Base-by-base conservation (phyloP, 1,140 invertebrate genomes). In the Drosophila tsacasi region DNA sequence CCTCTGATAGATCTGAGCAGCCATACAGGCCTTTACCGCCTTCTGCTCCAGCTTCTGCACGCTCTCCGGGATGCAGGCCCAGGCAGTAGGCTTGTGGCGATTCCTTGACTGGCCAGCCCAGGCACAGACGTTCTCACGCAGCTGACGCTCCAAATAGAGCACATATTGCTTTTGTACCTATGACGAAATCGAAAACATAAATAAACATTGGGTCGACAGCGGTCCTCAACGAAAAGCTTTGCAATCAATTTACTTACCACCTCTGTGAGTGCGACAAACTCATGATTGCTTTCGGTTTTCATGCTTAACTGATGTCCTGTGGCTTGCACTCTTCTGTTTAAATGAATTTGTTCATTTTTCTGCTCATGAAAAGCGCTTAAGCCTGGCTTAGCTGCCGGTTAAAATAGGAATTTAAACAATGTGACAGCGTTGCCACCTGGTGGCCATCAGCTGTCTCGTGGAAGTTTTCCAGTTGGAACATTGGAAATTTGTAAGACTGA, bases 121-220 rank as follows among this genome's bases (percentile, higher is more conserved):
- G 5, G 80, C 72, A 21, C 68, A 64, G 5, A 92, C 75, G 61
- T 92, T 93, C 47, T 92, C 90, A 15, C 81, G 32, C 52, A 92
- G n/a, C 54, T 92, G 83, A 0, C 91, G 84, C 40, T 92, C 78
- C 44, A 93, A 68, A 50, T 92, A 92, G 15, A 66, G 59, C 3
- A 85, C 58, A 67, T 92, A 92, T 30, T 92, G 89, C 13, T 77
- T 66, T 17, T 90, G 91, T 12, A 92, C 91, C 91, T 92, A 39
- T 3, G 23, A 37, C 5, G 23, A 37, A 27, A 57, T 50, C 7
- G 6, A 6, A 52, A 42, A 4, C 1, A 2, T 60, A 25, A 64
- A 66, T 3, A 52, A 66, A 61, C n/a, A 0, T 37, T 0, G 12
- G 23, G 6, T 19, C 2, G 6, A 32, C 27, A 30, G 27, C 8